A percentile compares a stretch with the other conserved stretches of the same genome.
Evolutionary conservation across 2,797 vertebrate genomes (phyloP).

Genomic region (Phoeniculus purpureus): DNA sequence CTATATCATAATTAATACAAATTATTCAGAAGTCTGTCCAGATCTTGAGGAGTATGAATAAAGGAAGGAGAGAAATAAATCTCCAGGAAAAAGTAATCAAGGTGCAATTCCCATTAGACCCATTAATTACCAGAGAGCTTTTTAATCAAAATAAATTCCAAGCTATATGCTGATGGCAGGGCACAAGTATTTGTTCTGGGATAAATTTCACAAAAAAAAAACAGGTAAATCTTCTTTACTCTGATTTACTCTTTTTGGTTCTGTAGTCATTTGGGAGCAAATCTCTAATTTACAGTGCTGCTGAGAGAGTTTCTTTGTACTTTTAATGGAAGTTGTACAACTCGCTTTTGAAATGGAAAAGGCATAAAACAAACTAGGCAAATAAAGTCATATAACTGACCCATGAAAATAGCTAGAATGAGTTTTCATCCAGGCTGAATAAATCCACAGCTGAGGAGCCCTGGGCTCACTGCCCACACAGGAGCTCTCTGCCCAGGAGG

Average conservation of each 20-base stretch:
- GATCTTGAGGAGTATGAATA: background rate
- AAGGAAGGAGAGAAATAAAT: background rate
- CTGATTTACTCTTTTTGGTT: background rate
- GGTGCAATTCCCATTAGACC: background rate
- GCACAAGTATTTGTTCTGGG: background rate
- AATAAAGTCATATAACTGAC: background rate
- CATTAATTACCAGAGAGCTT: slow-evolving; percentile 16
- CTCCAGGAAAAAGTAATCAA: background rate
- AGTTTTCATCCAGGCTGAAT: background rate
- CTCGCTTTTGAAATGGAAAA: background rate
- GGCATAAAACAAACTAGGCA: background rate
- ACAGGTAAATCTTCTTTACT: slow-evolving; percentile 4
- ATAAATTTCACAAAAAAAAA: background rate
- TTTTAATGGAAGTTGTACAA: background rate
- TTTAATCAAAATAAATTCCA: slow-evolving; percentile 25
- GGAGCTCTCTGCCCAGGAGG: background rate
- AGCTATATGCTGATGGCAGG: background rate
- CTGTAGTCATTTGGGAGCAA: background rate
- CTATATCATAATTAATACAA: background rate
- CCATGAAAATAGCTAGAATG: background rate
- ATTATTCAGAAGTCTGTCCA: background rate
- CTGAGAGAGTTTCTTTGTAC: background rate
- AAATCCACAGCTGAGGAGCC: background rate
- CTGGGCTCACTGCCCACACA: background rate
- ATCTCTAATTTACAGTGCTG: background rate